Evolutionary conservation across 2,888 invertebrate genomes (phyloP).

Genomic region (Eupeodes latifasciatus): DNA sequence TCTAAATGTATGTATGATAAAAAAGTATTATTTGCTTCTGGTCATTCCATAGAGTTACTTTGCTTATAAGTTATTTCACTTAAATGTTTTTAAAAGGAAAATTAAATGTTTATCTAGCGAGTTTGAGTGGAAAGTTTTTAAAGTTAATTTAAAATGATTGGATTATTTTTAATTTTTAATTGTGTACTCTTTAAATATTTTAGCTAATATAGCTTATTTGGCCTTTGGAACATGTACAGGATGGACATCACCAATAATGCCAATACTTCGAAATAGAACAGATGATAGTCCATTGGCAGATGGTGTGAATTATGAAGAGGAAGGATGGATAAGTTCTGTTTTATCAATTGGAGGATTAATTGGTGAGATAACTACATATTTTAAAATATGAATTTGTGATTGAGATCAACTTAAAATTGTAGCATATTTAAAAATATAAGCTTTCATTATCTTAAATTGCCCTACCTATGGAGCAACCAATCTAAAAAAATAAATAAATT

Average conservation of each 20-base stretch:
- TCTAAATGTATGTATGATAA: too few species aligned
- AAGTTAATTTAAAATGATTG: neutral
- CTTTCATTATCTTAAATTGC: too few species aligned
- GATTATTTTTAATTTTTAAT: too few species aligned
- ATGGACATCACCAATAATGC: constrained; percentile 90
- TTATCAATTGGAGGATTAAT: constrained; percentile 89
- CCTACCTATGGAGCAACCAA: too few species aligned
- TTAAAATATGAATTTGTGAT: too few species aligned
- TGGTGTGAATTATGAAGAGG: constrained; percentile 84
- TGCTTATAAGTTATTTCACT: too few species aligned
- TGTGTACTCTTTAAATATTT: neutral
- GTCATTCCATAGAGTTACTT: too few species aligned
- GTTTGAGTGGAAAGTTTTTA: constrained; percentile 34
- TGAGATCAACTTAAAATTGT: too few species aligned
- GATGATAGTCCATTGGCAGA: constrained; percentile 83
- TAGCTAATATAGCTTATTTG: constrained; percentile 88
- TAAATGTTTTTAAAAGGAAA: neutral
- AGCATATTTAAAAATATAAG: too few species aligned
- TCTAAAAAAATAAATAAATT: too few species aligned
- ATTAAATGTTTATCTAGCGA: constrained; percentile 15
- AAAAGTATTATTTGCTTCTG: too few species aligned
- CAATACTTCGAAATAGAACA: constrained; percentile 85
- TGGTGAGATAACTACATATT: constrained; percentile 83
- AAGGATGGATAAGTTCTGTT: constrained; percentile 90
- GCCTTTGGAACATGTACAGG: constrained; percentile 89